These are phyloP conservation scores for Panorpa germanica DNA, from an alignment of 2,888 invertebrate species.

Conservation along the genomic window DNA sequence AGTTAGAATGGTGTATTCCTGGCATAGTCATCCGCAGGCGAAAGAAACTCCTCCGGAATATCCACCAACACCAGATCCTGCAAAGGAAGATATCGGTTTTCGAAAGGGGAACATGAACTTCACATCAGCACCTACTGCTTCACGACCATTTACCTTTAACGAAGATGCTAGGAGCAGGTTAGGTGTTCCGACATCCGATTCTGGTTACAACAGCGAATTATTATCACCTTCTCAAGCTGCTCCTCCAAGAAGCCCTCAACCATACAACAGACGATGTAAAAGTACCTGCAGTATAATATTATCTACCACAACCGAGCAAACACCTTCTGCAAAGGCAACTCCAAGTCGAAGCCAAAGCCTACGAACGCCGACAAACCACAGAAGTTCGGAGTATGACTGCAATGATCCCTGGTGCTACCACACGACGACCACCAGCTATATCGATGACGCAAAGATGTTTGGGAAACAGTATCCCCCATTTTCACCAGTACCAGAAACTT, in stretches of 20 bases:
- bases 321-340: conserved; percentile 15
- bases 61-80: conserved; percentile 11
- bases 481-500: conserved; percentile 24
- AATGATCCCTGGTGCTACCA: conserved; percentile 28
- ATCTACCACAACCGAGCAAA: conserved; percentile 27
- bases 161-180: conserved; percentile 17
- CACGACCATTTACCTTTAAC: conserved; percentile 12
- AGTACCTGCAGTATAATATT: conserved; percentile 51
- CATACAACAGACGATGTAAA: conserved; percentile 31
- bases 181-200: conserved; percentile 21
- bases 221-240: no score
- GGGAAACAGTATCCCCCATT: no score
- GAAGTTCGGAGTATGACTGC: conserved; percentile 20
- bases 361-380: conserved; percentile 23
- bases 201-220: conserved; percentile 36
- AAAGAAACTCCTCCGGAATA: conserved; percentile 13
- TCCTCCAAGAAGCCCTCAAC: conserved; percentile 20
- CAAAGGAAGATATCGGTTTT: no score
- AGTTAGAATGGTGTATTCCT: conserved; percentile 30
- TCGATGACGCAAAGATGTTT: conserved; percentile 13
- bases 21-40: conserved; percentile 22
- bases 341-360: conserved; percentile 22
- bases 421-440: conserved; percentile 17
- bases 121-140: conserved; percentile 26
- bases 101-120: conserved; percentile 32